phyloP scores from a whole-genome alignment of 2,113 vertebrate species.

The Sceloporus tristichus region DNA sequence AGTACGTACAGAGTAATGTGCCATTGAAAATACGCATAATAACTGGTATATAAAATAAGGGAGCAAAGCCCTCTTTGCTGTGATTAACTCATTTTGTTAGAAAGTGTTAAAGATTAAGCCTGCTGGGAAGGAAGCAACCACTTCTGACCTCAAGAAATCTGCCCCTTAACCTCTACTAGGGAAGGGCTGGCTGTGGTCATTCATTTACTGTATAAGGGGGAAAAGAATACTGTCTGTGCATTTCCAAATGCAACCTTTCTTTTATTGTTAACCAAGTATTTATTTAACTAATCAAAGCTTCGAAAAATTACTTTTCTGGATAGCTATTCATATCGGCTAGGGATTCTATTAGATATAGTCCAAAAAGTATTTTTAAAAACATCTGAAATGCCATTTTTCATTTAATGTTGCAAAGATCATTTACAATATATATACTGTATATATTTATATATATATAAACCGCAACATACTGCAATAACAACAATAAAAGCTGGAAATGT shows the following conservation, averaged over 20 bases:
- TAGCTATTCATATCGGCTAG: neutral
- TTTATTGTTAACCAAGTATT: neutral
- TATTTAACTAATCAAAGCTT: neutral
- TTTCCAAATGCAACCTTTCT: neutral
- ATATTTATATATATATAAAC: no score
- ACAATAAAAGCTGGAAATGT: no score
- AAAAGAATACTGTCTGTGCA: neutral
- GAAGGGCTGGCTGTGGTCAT: neutral
- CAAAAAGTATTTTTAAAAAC: no score
- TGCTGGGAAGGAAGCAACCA: neutral
- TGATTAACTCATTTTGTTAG: neutral
- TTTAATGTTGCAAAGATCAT: no score
- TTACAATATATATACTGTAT: no score
- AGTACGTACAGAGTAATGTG: no score
- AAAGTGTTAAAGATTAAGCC: neutral
- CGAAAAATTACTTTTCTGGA: neutral
- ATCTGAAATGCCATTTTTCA: no score
- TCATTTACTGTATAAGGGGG: neutral
- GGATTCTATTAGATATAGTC: no score
- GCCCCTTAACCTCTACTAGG: neutral
- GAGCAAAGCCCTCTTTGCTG: neutral
- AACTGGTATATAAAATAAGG: no score
- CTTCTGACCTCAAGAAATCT: neutral
- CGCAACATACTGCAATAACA: no score
- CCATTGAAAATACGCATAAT: no score